Conservation (phyloP, 2,113 vertebrate genomes). For the Actenoides lindsayi region DNA sequence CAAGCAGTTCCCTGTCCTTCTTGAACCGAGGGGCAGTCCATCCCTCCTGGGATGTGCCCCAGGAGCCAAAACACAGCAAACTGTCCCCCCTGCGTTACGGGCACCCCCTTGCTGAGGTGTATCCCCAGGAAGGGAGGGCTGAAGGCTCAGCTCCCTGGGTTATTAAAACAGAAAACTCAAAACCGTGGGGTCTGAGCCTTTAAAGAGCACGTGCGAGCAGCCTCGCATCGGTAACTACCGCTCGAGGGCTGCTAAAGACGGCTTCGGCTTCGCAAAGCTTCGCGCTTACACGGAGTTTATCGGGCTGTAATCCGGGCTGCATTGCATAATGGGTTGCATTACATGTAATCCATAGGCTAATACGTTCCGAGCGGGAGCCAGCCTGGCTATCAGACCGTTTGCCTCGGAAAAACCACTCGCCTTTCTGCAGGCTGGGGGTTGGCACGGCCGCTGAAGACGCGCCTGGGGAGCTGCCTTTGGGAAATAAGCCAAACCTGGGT, state of each 20-base stretch:
- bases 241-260: neutral
- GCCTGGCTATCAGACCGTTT: neutral
- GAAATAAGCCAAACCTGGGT: neutral
- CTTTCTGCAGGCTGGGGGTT: neutral
- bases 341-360: conserved; percentile 19
- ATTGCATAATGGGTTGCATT: neutral
- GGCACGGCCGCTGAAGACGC: neutral
- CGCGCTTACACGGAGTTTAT: neutral
- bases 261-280: neutral
- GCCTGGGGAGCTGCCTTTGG: fast-evolving
- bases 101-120: fast-evolving
- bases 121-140: fast-evolving
- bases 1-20: too few species aligned
- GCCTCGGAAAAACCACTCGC: fast-evolving
- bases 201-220: fast-evolving
- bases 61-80: fast-evolving
- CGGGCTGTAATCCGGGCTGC: neutral
- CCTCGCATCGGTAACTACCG: neutral
- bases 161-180: neutral
- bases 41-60: fast-evolving
- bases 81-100: neutral
- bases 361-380: neutral
- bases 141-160: neutral
- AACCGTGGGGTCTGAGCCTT: fast-evolving
- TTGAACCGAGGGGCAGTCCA: too few species aligned